Base-by-base conservation (phyloP, 2,888 invertebrate genomes). In the Pilophorus perplexus region DNA sequence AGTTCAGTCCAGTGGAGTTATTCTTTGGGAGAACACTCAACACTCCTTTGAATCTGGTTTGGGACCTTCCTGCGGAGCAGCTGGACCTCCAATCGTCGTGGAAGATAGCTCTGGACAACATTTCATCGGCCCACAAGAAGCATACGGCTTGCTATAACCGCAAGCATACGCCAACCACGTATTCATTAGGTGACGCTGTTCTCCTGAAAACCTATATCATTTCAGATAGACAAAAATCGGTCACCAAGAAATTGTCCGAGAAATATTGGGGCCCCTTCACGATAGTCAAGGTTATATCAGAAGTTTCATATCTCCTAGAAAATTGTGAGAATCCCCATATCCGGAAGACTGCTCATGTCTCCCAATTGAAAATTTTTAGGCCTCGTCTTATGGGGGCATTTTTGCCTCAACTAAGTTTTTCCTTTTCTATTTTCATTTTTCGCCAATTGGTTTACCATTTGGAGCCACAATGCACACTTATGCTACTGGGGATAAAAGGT, bases 281-380 rank as follows among this genome's bases (percentile, higher is more conserved):
- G n/a, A 12, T 57, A 8, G 18, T 16, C 1, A 38, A 57, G 18
- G 14, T 8, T 1, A 5, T 57, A 16, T 20, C 57, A 6, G 12
- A 33, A 1, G 37, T 38, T 6, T 57, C 38, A 2, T 57, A 37
- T 38, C 22, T 22, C 8, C 25, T 59, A 38, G 18, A 40, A 46
- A 3, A 64, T 14, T 2, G 1, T 4, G 27, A 48, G 2, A 18
- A 50, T n/a, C 33, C 27, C 2, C n/a, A 1, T 1, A 14, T 3
- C 25, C 2, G 18, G 1, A 64, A 48, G 18, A 12, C 27, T 6
- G 64, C 64, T 2, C 64, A 64, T 22, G 38, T 64, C 2, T 50
- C 48, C 1, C 64, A 64, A 20, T n/a, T 64, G 10, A 64, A 64
- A 18, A 10, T 18, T 16, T 62, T 23, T 8, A 18, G 55, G 4